Base-by-base conservation (phyloP, 2,797 vertebrate genomes). In the Percopsis omiscomaycus region DNA sequence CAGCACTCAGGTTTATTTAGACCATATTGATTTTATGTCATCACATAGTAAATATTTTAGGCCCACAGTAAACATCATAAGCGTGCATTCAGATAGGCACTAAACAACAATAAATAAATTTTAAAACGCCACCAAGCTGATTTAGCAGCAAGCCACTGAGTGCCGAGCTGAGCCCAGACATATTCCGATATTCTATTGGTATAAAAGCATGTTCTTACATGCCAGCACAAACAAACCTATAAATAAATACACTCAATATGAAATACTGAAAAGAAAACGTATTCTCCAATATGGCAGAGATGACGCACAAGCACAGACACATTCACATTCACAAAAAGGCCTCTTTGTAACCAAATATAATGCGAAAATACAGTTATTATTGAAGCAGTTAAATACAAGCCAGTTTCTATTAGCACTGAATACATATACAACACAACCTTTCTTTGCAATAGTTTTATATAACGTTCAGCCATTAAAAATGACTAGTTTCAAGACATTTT, bases 11-110 rank as follows among this genome's bases (percentile, higher is more conserved):
- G 82, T 88, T 93, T 91, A 92, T 93, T 90, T 86, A 85, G 83
- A 89, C 79, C 65, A 60, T 84, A 92, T 93, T 74, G 92, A 93
- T 92, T 93, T 91, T 85, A 72, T 44, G 88, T 77, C 90, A 78
- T 55, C 2, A 56, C 54, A 30, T 61, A 63, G 83, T 85, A 91
- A 91, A 89, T 87, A 91, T 84, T 73, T 69, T 73, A 75, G 71
- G 66, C 66, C 75, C 75, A 73, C 78, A 70, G 81, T 88, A 84
- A 90, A 90, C 84, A 86, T 82, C 80, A 87, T 80, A 79, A 74
- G 76, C 67, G 59, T 54, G 77, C 74, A 86, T 88, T 88, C 73
- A 76, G 84, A 88, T 84, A 74, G 77, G 69, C 71, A 84, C 80
- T 85, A 89, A 90, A 87, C 71, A 79, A 82, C 86, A 68, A 87